Evolutionary conservation across 1,140 invertebrate species (phyloP).

Genomic region (Maconellicoccus hirsutus): DNA sequence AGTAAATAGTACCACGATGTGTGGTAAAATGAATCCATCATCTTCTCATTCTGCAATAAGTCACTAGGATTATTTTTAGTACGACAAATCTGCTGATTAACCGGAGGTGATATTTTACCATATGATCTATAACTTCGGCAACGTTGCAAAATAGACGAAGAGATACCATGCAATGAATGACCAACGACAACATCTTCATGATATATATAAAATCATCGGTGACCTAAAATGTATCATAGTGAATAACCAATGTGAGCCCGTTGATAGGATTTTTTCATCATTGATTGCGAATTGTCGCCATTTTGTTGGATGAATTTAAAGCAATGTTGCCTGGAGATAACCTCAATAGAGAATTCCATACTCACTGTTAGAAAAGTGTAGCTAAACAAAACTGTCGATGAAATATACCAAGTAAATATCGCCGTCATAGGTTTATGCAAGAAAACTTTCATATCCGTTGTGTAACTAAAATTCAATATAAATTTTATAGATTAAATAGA

Average conservation of each 20-base stretch:
- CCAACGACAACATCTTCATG: neutral
- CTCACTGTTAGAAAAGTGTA: neutral
- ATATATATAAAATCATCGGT: neutral
- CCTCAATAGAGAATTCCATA: too few relatives aligned
- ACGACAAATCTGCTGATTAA: too few relatives aligned
- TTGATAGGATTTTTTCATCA: too few relatives aligned
- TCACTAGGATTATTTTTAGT: too few relatives aligned
- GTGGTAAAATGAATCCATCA: neutral
- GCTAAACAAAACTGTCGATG: neutral
- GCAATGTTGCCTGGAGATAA: too few relatives aligned
- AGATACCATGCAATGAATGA: neutral
- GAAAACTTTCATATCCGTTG: neutral
- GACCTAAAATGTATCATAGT: neutral
- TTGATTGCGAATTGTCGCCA: too few relatives aligned
- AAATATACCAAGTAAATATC: neutral
- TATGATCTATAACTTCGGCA: neutral
- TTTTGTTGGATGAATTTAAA: too few relatives aligned
- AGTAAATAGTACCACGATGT: neutral
- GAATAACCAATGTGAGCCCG: neutral
- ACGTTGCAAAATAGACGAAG: neutral
- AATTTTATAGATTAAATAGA: neutral
- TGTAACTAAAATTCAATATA: neutral
- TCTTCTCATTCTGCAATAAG: neutral
- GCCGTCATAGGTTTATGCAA: neutral
- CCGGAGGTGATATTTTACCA: neutral